Conservation (phyloP, 1,140 invertebrate genomes). For the Melitaea cinxia region DNA sequence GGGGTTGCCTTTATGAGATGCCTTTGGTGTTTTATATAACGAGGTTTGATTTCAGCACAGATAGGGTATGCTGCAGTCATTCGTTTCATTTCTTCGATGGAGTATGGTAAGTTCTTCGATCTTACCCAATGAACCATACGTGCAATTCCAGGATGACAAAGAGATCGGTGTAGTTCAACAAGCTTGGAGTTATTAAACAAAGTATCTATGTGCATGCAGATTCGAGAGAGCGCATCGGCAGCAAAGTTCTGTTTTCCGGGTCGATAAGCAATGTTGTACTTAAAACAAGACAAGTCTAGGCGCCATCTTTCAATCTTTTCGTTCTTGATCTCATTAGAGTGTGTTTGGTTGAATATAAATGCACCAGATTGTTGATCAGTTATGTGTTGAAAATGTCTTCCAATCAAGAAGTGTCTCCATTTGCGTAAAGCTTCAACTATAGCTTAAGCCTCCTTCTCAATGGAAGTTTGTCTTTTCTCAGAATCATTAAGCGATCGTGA, state of each 20-base stretch:
- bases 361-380: too few relatives aligned
- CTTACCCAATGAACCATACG: not conserved
- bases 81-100: not conserved
- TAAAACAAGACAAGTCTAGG: not conserved
- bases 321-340: too few relatives aligned
- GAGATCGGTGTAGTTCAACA: not conserved
- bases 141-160: not conserved
- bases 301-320: not conserved
- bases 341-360: too few relatives aligned
- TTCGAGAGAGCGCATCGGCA: not conserved
- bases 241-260: not conserved
- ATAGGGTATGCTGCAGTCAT: not conserved
- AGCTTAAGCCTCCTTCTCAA: constrained; percentile 45
- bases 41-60: not conserved
- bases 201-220: not conserved
- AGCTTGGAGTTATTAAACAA: not conserved
- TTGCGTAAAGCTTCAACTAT: constrained; percentile 2
- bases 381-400: too few relatives aligned
- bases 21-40: not conserved
- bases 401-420: too few relatives aligned
- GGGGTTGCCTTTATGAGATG: not conserved
- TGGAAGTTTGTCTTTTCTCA: constrained; percentile 31
- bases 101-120: not conserved
- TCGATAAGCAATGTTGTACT: not conserved
- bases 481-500: constrained; percentile 28